Evolutionary conservation across 2,113 vertebrate genomes (phyloP), one percentile per base, ranked within the genome.

Genomic region (Barbus barbus): DNA sequence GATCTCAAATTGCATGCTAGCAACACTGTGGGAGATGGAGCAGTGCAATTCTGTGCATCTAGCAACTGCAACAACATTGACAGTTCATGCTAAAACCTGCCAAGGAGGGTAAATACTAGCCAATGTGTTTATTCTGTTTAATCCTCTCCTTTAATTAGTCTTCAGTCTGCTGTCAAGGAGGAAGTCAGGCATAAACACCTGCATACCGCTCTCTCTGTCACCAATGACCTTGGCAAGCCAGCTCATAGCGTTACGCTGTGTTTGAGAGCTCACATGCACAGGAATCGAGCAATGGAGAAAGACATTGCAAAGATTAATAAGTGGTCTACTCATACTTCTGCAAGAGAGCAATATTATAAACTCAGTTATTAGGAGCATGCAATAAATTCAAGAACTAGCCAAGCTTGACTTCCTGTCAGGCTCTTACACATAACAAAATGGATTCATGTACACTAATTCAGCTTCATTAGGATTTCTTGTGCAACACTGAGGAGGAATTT

Each of bases 181-280:
- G 33, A 31, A 84, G 31, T 44, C 18, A 33, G 76, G 82, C 78
- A 78, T 67, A 74, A 86, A 84, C 84, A 75, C 74, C 72, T 81
- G 69, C 69, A 78, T 48, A 60, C 56, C 36, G 38, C 56, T 13
- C 58, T 13, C 58, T 67, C 63, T 24, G 38, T 86, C 65, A 60
- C 26, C 58, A n/a, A 14, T 76, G 73, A 76, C 41, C 44, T 73
- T 73, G 69, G 69, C n/a, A 26, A 46, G 38, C 69, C 53, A 58
- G 22, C 53, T 58, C 8, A n/a, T 9, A 58, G 22, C 1, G 20
- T 22, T 58, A 9, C 53, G 20, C 9, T 73, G n/a, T n/a, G 5
- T 44, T 46, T 8, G 36, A 73, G 69, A 73, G 60, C 60, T 63
- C 60, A 14, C 53, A n/a, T 58, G 22, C 22, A 58, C 20, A 28